Conservation (phyloP, 2,888 invertebrate genomes). For the Leptopterna dolabrata region DNA sequence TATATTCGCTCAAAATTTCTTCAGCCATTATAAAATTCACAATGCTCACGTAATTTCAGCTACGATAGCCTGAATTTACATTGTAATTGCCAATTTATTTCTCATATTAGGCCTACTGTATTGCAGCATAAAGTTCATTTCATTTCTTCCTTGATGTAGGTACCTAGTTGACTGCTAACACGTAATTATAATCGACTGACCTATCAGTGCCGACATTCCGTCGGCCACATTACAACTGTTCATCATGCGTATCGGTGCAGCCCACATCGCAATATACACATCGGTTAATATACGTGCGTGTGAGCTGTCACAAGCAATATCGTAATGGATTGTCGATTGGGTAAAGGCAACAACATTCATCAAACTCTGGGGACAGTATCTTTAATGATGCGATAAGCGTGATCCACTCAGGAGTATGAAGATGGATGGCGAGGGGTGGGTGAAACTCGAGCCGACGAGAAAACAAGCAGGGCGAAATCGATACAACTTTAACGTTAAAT, state of each 20-base stretch:
- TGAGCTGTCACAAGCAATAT: constrained; percentile 17
- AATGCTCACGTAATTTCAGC: too few relatives aligned
- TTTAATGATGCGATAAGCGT: constrained; percentile 48
- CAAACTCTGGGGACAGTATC: constrained; percentile 35
- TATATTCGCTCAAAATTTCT: too few relatives aligned
- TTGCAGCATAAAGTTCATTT: too few relatives aligned
- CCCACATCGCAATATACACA: neutral
- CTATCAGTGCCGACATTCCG: neutral
- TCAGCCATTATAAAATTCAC: too few relatives aligned
- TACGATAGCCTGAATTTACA: too few relatives aligned
- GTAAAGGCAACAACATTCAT: constrained; percentile 15
- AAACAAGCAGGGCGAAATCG: neutral
- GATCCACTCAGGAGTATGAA: neutral
- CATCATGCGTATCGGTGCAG: neutral
- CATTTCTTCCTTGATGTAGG: too few relatives aligned
- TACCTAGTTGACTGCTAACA: neutral
- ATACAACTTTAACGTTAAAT: neutral
- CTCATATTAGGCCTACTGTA: too few relatives aligned
- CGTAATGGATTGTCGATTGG: constrained; percentile 31
- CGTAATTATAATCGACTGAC: neutral
- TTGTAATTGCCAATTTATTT: too few relatives aligned
- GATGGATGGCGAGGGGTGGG: constrained; percentile 17
- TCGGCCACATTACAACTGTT: neutral
- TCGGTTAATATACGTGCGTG: neutral
- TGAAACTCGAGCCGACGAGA: neutral